Conservation (phyloP, 1,140 invertebrate genomes). For the Acromyrmex charruanus region DNA sequence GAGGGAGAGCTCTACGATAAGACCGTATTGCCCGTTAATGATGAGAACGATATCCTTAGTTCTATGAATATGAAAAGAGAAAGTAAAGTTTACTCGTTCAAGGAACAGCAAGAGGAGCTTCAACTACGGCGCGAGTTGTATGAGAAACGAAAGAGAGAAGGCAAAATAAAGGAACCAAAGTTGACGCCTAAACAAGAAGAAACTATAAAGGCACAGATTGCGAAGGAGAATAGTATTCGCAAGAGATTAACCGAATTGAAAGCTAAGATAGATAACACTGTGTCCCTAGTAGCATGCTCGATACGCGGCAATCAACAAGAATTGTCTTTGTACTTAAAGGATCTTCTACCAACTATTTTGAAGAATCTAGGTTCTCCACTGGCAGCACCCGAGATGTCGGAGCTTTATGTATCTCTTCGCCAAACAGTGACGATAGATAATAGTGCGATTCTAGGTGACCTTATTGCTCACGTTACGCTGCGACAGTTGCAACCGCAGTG, state of each 20-base stretch:
- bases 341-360: slow-evolving; percentile 89
- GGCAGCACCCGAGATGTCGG: slow-evolving; percentile 89
- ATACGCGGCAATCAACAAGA: slow-evolving; percentile 88
- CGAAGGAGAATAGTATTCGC: slow-evolving; percentile 94
- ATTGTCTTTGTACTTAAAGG: slow-evolving; percentile 89
- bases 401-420: slow-evolving; percentile 88
- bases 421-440: slow-evolving; percentile 86
- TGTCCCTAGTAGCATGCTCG: slow-evolving; percentile 89
- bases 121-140: slow-evolving; percentile 97
- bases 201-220: slow-evolving; percentile 93
- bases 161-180: slow-evolving; percentile 92
- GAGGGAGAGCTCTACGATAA: slow-evolving; percentile 97
- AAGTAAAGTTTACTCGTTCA: slow-evolving; percentile 98
- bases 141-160: slow-evolving; percentile 94
- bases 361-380: slow-evolving; percentile 90
- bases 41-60: slow-evolving; percentile 88
- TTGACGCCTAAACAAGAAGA: slow-evolving; percentile 97
- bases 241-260: slow-evolving; percentile 89
- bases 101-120: slow-evolving; percentile 98
- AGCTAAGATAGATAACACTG: slow-evolving; percentile 88
- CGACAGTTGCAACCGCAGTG: slow-evolving; percentile 92
- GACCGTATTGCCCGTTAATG: slow-evolving; percentile 92
- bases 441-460: slow-evolving; percentile 86
- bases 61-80: slow-evolving; percentile 97
- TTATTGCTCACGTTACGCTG: slow-evolving; percentile 90